Base-by-base conservation (phyloP, 2,888 invertebrate species). In the Oscheius sp. region DNA sequence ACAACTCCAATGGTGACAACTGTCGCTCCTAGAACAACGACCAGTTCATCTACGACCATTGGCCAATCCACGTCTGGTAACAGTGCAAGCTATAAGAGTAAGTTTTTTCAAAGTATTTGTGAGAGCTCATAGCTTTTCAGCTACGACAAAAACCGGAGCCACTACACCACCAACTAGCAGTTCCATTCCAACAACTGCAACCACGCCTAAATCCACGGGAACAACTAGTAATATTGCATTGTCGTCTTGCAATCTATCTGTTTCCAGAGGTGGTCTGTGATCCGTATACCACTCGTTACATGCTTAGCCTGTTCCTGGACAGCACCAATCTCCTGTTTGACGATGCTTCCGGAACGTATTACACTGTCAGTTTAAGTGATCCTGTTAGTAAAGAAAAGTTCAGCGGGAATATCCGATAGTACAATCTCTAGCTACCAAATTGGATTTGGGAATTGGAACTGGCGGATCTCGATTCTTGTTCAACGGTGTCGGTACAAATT, bases 231-330 rank as follows among this genome's bases (percentile, higher is more conserved):
- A 9, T 29, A 33, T 33, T 21, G 21, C 21, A 21, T 21, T 21
- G 21, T 21, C 0, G 21, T 21, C 21, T 21, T 21, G 21, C 21
- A 21, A 21, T 21, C 21, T 21, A 21, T n/a, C n/a, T 32, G 5
- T 50, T 65, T 65, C 11, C 29, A 65, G 65, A 21, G 7, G 48
- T 48, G 3, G 21, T 48, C 3, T 65, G 65, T 32, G 65, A 65
- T n/a, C 50, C 65, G 11, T 65, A 29, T 33, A 50, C 50, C 2
- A 65, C 65, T 13, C 48, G 33, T 10, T 65, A 65, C 33, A 48
- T 65, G 65, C 21, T 65, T 10, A 65, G 50, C 29, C 50, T 50
- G 1, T 65, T 65, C 50, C 65, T 65, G 1, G 65, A 65, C 33
- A 48, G 32, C 10, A 65, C 65, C 3, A 50, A 51, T 50, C 9